These are phyloP conservation scores for Brachypodius melanocephalos DNA, from an alignment of 2,113 vertebrate genomes.

Conservation along the genomic window DNA sequence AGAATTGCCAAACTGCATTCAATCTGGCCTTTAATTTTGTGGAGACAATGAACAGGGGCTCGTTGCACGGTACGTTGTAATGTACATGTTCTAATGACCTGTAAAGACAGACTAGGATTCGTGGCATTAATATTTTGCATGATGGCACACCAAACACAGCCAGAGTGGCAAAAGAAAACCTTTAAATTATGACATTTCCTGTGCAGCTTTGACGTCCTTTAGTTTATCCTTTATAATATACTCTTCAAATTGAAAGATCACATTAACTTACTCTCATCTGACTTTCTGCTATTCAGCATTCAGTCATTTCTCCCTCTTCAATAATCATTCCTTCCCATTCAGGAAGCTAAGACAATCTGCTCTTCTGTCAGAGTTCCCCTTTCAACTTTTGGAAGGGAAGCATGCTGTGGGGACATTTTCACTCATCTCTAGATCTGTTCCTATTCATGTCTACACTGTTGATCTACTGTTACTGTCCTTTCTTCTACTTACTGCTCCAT, in stretches of 20 bases:
- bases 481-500: background rate
- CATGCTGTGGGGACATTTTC: background rate
- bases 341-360: background rate
- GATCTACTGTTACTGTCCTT: background rate
- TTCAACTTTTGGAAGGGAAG: background rate
- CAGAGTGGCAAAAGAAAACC: background rate
- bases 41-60: background rate
- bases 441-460: background rate
- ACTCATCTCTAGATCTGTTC: background rate
- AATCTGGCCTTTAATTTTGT: background rate
- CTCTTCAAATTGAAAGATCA: background rate
- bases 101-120: background rate
- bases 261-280: background rate
- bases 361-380: background rate
- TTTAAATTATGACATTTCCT: background rate
- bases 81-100: background rate
- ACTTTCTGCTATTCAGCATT: background rate
- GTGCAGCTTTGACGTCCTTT: background rate
- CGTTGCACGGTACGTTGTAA: background rate
- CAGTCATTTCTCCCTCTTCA: background rate
- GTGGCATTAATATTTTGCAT: background rate
- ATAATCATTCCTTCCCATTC: background rate
- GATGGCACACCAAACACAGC: background rate
- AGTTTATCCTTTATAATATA: background rate
- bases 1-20: background rate